Evolutionary conservation across 1,140 invertebrate species (phyloP).

Genomic region (Listronotus oregonensis): DNA sequence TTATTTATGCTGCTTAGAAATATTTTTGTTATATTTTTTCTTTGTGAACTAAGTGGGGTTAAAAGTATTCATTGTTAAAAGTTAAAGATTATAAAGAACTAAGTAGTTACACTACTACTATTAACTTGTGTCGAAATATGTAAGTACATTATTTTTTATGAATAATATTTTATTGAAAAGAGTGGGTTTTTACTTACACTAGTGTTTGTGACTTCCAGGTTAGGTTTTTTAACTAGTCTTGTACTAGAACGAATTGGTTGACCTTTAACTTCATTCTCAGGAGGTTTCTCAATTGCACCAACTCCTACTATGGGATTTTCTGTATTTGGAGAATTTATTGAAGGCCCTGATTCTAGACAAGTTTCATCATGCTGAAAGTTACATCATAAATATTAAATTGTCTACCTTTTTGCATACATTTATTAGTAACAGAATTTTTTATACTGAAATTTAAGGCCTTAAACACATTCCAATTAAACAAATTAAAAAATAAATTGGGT

Average conservation of each 20-base stretch:
- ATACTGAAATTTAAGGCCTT: no score
- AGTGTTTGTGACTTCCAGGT: background rate
- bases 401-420: background rate
- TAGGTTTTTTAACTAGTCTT: slow-evolving; percentile 15
- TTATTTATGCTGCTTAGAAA: no score
- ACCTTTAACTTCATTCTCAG: slow-evolving; percentile 17
- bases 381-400: background rate
- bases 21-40: no score
- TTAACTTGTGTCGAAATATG: no score
- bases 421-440: no score
- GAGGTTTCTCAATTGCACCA: slow-evolving; percentile 1
- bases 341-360: background rate
- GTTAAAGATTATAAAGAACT: no score
- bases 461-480: no score
- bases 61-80: no score
- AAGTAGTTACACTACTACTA: no score
- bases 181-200: slow-evolving; percentile 10
- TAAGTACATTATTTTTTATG: no score
- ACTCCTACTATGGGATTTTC: background rate
- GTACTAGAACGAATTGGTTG: slow-evolving; percentile 8
- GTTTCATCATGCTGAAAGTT: slow-evolving; percentile 6
- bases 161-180: background rate
- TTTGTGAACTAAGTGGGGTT: no score
- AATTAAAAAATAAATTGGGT: no score
- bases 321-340: slow-evolving; percentile 6